Base-by-base conservation (phyloP, 2,113 vertebrate species). In the Labeo rohita region DNA sequence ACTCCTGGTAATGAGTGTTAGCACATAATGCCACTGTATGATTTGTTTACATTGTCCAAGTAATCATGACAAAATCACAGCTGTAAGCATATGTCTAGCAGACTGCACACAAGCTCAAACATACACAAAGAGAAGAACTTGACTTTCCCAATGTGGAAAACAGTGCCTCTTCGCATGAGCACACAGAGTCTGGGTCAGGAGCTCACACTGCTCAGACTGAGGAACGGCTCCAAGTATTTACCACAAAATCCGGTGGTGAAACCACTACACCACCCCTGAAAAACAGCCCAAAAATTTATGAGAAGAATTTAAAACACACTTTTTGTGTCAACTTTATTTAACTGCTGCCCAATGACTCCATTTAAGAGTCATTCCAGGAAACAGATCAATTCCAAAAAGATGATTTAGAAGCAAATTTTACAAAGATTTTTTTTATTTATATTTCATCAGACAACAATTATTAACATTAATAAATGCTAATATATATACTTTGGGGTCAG, bases 141-240 rank as follows among this genome's bases (percentile, higher is more conserved):
- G 56, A n/a, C 50, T 80, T 63, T 52, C 59, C 61, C 65, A 16
- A 79, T 70, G n/a, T 89, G 83, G 52, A 65, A 85, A 83, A 45
- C 47, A 72, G 6, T 21, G 16, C 47, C 21, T 84, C 63, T 65
- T 70, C 34, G 8, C 28, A 18, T 74, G 39, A 36, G 21, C 21
- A 78, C 61, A 74, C 43, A 75, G 70, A 70, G 47, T 82, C 36
- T 80, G 76, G 84, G 73, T 86, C 74, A 86, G 59, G 52, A 84
- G 54, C 39, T 83, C 54, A 43, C 21, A 70, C 63, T 21, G 83
- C 52, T 85, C 65, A 83, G 84, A 54, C 78, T 81, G 59, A 36
- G 49, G 85, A 88, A 74, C 16, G 23, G 70, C 34, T 88, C 72
- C 72, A 87, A 87, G 87, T 85, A 87, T 70, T 87, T 89, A 89